phyloP scores from a whole-genome alignment of 1,140 invertebrate genomes.

The Ceratina calcarata region DNA sequence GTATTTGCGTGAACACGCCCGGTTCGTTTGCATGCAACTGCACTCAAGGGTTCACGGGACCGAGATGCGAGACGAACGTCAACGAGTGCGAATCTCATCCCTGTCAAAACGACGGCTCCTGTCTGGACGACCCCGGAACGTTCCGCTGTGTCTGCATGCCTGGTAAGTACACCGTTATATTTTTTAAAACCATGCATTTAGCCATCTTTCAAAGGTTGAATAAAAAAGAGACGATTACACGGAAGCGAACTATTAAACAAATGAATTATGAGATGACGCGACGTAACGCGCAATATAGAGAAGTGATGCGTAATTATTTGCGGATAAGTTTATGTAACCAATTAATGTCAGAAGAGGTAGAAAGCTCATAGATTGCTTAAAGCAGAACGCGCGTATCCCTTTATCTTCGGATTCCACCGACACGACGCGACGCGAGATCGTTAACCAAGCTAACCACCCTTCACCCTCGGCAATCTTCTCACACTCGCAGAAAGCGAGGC shows the following conservation, averaged over 20 bases:
- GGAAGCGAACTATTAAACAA: no score
- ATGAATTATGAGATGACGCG: not conserved
- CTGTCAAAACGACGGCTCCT: conserved; percentile 96
- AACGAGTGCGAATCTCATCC: conserved; percentile 98
- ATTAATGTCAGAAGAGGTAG: no score
- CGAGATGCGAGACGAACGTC: conserved; percentile 94
- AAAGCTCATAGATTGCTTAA: no score
- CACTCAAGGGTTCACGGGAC: conserved; percentile 94
- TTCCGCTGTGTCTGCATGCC: conserved; percentile 98
- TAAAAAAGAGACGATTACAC: no score
- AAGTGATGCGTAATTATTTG: conserved; percentile 6
- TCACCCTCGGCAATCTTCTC: not conserved
- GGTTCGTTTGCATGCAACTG: conserved; percentile 96
- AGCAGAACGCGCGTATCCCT: no score
- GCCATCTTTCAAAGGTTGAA: not conserved
- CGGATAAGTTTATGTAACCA: conserved; percentile 32
- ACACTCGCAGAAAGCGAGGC: conserved; percentile 13
- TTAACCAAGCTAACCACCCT: not conserved
- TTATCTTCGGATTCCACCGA: no score
- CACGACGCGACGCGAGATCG: not conserved
- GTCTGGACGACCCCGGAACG: conserved; percentile 95
- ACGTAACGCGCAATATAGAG: not conserved
- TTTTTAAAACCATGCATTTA: not conserved
- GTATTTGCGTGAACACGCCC: conserved; percentile 96
- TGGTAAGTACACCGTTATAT: conserved; percentile 83